Evolutionary conservation across 2,888 invertebrate species (phyloP), one percentile per base, ranked within the genome.

Genomic region (Drosophila mayaguana): DNA sequence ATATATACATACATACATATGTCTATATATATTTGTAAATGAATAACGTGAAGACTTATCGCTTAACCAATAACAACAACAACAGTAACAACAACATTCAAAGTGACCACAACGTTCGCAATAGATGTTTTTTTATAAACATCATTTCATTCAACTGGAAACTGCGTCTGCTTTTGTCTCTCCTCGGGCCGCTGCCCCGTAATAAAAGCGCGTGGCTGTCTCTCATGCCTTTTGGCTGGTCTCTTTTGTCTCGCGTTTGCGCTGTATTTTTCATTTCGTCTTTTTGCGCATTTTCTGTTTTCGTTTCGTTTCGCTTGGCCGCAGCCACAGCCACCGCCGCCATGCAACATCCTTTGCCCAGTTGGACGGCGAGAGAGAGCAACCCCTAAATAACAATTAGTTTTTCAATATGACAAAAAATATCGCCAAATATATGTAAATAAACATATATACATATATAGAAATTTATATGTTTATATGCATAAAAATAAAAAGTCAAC

Each of bases 271-370:
- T 72, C 67, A 51, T 72, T 72, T 51, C 59, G 62, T 66, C 62
- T 80, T 88, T 88, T 89, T 89, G 90, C 90, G 86, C 83, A 86
- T 89, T 79, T 81, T 85, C 82, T 89, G 84, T 89, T 83, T 86
- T 74, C 78, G 78, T 89, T 86, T 63, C 75, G 77, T 68, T 78
- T 72, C 63, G 80, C 46, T 71, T 72, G 61, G 54, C 51, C 34
- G 51, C 50, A 22, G 51, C 46, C 63, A 20, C 61, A 56, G 76
- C 40, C 61, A 63, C 57, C 63, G 50, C 60, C 57, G 50, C 53
- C 59, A 65, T 62, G 36, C 70, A 77, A 89, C 73, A 87, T 88
- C 89, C 76, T 85, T 66, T 63, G 59, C 43, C 65, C 69, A 57
- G 68, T 57, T 40, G 69, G 34, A 25, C 55, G 50, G 25, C 51